phyloP scores from a whole-genome alignment of 2,797 vertebrate genomes.

The Chaenodraco wilsoni region DNA sequence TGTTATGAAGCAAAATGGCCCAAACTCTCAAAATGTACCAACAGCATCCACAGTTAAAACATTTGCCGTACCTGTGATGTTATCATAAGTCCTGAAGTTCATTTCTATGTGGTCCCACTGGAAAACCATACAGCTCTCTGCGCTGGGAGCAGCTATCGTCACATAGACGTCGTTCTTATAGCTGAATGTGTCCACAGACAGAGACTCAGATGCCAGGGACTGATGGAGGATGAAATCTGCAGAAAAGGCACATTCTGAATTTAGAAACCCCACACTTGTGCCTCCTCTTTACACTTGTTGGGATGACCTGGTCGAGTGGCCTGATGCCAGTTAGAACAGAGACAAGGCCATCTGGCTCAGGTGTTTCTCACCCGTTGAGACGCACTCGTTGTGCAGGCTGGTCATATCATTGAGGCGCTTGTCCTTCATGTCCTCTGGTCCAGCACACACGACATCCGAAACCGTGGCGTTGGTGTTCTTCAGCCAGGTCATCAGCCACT shows the following conservation, averaged over 20 bases:
- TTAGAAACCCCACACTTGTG: background rate
- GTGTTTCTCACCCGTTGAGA: slow-evolving; percentile 89
- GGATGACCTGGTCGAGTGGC: background rate
- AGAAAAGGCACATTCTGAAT: slow-evolving; percentile 21
- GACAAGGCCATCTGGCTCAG: slow-evolving; percentile 29
- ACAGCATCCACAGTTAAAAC: background rate
- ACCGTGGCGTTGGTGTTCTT: slow-evolving; percentile 98
- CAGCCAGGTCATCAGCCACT: slow-evolving; percentile 97
- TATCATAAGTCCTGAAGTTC: slow-evolving; percentile 98
- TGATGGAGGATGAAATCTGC: slow-evolving; percentile 96
- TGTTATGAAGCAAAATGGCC: too few relatives aligned
- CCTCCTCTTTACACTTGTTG: background rate
- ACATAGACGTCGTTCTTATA: slow-evolving; percentile 97
- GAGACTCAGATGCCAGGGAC: slow-evolving; percentile 91
- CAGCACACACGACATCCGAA: slow-evolving; percentile 92
- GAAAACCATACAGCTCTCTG: slow-evolving; percentile 96
- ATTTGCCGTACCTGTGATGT: slow-evolving; percentile 91
- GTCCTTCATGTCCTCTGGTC: slow-evolving; percentile 94
- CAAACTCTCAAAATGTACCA: too few relatives aligned
- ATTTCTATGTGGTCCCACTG: slow-evolving; percentile 99
- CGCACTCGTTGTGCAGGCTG: slow-evolving; percentile 94
- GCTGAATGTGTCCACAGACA: slow-evolving; percentile 95
- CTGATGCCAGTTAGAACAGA: slow-evolving; percentile 6
- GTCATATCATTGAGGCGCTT: slow-evolving; percentile 94
- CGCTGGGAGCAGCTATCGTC: slow-evolving; percentile 93